Evolutionary conservation across 1,140 invertebrate genomes (phyloP), one percentile per base, ranked within the genome.

Genomic region (Bursaphelenchus mucronatus): DNA sequence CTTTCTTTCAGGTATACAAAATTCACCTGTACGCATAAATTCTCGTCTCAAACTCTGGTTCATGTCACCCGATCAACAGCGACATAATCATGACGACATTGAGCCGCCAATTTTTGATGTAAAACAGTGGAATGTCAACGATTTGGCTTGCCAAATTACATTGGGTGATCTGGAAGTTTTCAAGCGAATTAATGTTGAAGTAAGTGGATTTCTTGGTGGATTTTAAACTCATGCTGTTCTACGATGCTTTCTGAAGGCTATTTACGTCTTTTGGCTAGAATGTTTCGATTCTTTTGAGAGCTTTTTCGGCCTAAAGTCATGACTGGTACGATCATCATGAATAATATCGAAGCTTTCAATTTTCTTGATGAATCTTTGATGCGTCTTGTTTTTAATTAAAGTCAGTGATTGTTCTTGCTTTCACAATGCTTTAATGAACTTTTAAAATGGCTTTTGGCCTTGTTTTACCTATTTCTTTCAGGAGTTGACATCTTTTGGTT

Each of bases 81-180:
- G 30, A 30, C 30, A 30, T 30, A 30, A 30, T 30, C 30, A 30
- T 30, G 30, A 30, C 1, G 30, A 30, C 30, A 30, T 30, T 30
- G 57, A 59, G 41, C 57, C 3, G 11, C 40, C 40, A 6, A 59
- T 44, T 45, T 59, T 59, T 39, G 57, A 59, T 50, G 57, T 59
- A 13, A n/a, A 44, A 9, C 57, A 44, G 5, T 39, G 41, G 40
- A 59, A 50, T 39, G 15, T 13, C 19, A 44, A 59, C 15, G 57
- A 59, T 11, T 17, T 59, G 13, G 57, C 57, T n/a, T 0, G 17
- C 15, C 44, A 59, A 39, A 59, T 59, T 39, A 59, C 57, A n/a
- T 4, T 39, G 6, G 40, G 40, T 7, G 57, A 59, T 50, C 57
- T 59, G 13, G 19, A 59, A n/a, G 40, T 59, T 13, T 59, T 59